Percentiles rank a stretch among this genome's conserved stretches.
phyloP scores from a whole-genome alignment of 2,797 vertebrate genomes.

The Heterohyrax brucei region DNA sequence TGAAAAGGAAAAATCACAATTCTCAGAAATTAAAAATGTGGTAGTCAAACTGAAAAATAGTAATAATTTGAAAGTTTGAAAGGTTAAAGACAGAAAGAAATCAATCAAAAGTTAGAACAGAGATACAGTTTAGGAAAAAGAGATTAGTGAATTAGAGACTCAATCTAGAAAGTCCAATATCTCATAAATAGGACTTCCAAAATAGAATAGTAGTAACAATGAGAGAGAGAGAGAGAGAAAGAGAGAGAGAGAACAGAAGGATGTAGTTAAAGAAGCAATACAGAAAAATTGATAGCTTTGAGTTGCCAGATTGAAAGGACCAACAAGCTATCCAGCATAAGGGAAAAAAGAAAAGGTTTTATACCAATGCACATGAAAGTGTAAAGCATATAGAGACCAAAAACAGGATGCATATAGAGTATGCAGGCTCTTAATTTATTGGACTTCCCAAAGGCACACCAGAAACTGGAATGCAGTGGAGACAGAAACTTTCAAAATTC shows the following conservation, averaged over 20 bases:
- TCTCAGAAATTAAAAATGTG: not conserved
- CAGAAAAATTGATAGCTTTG: not conserved
- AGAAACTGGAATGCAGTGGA: too few species aligned
- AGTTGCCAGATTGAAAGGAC: slow-evolving; percentile 12
- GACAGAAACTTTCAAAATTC: too few species aligned
- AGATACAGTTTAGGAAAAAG: not conserved
- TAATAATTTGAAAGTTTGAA: not conserved
- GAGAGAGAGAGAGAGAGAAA: not conserved
- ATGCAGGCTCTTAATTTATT: too few species aligned
- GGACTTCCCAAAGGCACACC: too few species aligned
- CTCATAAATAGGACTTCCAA: not conserved
- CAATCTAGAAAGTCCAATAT: not conserved
- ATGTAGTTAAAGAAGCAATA: not conserved
- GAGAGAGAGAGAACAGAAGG: not conserved
- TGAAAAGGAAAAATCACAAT: not conserved
- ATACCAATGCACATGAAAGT: too few species aligned
- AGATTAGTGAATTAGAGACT: not conserved
- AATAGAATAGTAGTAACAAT: not conserved
- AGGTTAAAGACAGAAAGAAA: slow-evolving; percentile 6
- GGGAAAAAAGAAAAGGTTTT: not conserved
- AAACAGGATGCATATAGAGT: too few species aligned
- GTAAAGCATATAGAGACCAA: not conserved
- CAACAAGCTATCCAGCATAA: not conserved
- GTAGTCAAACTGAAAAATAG: not conserved
- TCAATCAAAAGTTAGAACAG: not conserved